phyloP scores from a whole-genome alignment of 2,113 vertebrate genomes.

The Bucco capensis region DNA sequence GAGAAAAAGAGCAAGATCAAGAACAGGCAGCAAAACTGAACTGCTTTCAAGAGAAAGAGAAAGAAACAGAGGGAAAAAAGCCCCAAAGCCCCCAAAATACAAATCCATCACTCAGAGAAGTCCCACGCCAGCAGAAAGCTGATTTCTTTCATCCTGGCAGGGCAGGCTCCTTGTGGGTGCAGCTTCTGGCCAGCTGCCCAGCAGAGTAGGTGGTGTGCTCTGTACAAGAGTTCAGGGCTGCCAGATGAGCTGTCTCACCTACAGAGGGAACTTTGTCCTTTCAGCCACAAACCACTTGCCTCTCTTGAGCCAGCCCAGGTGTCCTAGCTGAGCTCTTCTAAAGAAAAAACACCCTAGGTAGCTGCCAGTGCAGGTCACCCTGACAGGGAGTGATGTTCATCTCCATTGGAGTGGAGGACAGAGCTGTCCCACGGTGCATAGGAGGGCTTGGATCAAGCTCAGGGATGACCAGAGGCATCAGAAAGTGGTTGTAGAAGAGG shows the following conservation, averaged over 20 bases:
- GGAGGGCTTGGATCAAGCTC: neutral
- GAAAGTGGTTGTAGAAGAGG: neutral
- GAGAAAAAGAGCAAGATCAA: neutral
- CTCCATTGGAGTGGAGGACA: neutral
- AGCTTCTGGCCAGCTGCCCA: neutral
- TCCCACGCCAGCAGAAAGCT: neutral
- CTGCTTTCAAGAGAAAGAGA: neutral
- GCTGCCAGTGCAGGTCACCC: fast-evolving
- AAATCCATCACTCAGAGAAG: neutral
- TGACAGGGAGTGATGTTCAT: neutral
- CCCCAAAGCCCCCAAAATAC: neutral
- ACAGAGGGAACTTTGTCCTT: conserved; percentile 49
- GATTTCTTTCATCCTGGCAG: neutral
- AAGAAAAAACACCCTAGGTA: neutral
- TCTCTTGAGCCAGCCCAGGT: neutral
- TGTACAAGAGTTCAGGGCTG: conserved; percentile 58
- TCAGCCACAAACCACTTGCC: neutral
- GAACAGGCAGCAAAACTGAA: neutral
- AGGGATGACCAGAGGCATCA: neutral
- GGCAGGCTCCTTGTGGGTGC: neutral
- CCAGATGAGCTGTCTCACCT: conserved; percentile 36
- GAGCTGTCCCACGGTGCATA: fast-evolving
- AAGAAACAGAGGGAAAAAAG: neutral
- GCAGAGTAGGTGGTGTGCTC: conserved; percentile 46
- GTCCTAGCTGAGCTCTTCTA: neutral